Evolutionary conservation across 2,113 vertebrate genomes (phyloP).

Genomic region (Gallinago undulata): DNA sequence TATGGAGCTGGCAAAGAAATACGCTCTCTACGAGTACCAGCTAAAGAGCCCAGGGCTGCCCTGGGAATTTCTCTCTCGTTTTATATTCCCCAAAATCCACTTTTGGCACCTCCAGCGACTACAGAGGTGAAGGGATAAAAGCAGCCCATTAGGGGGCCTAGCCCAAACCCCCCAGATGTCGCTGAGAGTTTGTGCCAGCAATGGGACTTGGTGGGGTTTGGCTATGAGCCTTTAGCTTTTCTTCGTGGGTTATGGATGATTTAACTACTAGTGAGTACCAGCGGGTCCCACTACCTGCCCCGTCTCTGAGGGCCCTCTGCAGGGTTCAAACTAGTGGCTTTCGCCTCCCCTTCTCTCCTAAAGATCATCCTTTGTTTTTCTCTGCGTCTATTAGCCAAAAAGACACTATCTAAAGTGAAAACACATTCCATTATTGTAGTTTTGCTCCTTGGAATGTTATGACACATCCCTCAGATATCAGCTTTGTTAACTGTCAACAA

Average conservation of each 20-base stretch:
- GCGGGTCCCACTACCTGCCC: not conserved
- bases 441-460: slow-evolving; percentile 29
- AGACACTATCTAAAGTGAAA: slow-evolving; percentile 38
- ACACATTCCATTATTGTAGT: not conserved
- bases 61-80: not conserved
- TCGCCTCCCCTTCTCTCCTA: not conserved
- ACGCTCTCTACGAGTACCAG: not conserved
- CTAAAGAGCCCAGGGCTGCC: not conserved
- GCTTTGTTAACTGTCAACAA: slow-evolving; percentile 11
- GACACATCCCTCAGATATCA: not conserved
- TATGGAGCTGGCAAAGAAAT: not conserved
- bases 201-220: not conserved
- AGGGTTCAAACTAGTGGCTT: not conserved
- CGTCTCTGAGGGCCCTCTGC: not conserved
- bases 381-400: slow-evolving; percentile 2
- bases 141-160: not conserved
- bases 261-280: not conserved
- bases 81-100: not conserved
- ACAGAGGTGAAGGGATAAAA: not conserved
- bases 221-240: not conserved
- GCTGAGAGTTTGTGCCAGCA: not conserved
- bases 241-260: fast-evolving
- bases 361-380: not conserved
- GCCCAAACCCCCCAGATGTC: not conserved
- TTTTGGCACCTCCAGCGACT: not conserved